Conservation (phyloP, 2,888 invertebrate species). For the Iphiclides podalirius region DNA sequence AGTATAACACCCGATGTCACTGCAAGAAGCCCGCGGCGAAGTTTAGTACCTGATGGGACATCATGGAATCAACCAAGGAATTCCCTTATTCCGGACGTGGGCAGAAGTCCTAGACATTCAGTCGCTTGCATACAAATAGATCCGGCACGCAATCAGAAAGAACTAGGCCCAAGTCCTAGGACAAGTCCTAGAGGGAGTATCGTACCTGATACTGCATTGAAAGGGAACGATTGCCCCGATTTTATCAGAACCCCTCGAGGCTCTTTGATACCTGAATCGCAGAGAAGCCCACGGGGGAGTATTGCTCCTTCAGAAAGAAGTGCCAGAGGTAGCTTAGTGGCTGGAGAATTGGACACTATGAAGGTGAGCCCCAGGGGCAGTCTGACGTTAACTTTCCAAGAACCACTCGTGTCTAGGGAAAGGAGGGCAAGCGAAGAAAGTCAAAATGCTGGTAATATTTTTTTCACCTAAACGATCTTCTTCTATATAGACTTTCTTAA, state of each 20-base stretch:
- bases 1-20: conserved; percentile 70
- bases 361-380: conserved; percentile 80
- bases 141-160: conserved; percentile 65
- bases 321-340: conserved; percentile 63
- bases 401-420: conserved; percentile 76
- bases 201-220: conserved; percentile 61
- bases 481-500: no score
- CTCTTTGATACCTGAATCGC: conserved; percentile 79
- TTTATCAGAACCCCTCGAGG: conserved; percentile 77
- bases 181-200: conserved; percentile 82
- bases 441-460: conserved; percentile 65
- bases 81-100: conserved; percentile 79
- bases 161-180: conserved; percentile 73
- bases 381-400: conserved; percentile 81
- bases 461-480: no score
- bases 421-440: conserved; percentile 82
- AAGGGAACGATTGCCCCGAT: conserved; percentile 70
- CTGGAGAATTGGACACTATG: conserved; percentile 58
- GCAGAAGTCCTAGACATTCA: conserved; percentile 81
- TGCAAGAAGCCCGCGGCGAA: conserved; percentile 81
- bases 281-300: conserved; percentile 82
- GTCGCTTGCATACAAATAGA: conserved; percentile 73
- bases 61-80: conserved; percentile 80
- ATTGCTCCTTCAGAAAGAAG: conserved; percentile 77
- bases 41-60: conserved; percentile 79